Evolutionary conservation across 2,113 vertebrate genomes (phyloP), one percentile per base, ranked within the genome.

Genomic region (Elephas maximus): DNA sequence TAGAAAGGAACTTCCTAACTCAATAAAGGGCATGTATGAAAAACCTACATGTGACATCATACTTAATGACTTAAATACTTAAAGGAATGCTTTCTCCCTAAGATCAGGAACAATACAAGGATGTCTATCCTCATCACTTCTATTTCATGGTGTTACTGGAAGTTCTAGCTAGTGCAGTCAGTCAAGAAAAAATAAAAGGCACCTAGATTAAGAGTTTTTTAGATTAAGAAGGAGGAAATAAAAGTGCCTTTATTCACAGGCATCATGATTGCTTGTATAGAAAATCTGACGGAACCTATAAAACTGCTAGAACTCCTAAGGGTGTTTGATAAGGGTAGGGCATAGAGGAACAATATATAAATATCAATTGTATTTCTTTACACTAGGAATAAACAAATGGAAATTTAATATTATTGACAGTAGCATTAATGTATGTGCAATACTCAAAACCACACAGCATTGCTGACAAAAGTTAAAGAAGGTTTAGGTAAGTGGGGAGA

Each of bases 1-100:
- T 88, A 74, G 60, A 69, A 85, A 94, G 65, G 41, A 85, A 62
- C 17, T 80, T 90, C 57, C 80, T 92, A 92, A 21, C 45, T n/a
- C 60, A 86, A 11, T 23, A 79, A 67, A 71, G 20, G n/a, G 28
- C 7, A 41, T 85, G 7, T 57, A 17, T 80, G 51, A 62, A 37
- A 88, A 84, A 73, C n/a, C 24, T 48, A 37, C 82, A 77, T 6
- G 18, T 85, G 53, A 48, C 48, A n/a, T 79, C 44, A 11, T 78
- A 67, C 65, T 93, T 90, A 77, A 74, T 88, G 74, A 37, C 37
- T 76, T 37, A 37, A 37, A 37, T 37, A 37, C 37, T 37, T 3
- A 37, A 83, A 74, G 37, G 37, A 74, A 90, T 88, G 21, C 41
- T 57, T 87, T 62, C 45, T 60, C 23, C 48, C n/a, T 48, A 30